Evolutionary conservation across 2,113 vertebrate genomes (phyloP).

Genomic region (Calidris pugnax): DNA sequence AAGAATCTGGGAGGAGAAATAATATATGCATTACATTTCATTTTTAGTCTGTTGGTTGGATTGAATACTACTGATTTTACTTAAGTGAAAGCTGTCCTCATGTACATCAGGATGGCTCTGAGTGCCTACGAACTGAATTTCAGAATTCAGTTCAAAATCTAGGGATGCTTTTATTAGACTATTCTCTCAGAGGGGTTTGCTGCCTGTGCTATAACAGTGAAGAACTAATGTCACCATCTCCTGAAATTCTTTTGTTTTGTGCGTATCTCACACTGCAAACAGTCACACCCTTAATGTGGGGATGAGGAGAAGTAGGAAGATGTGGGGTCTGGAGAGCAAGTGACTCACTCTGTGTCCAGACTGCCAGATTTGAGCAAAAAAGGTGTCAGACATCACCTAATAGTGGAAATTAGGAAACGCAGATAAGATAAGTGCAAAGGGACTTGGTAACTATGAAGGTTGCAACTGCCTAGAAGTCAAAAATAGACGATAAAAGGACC

Average conservation of each 20-base stretch:
- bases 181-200: not conserved
- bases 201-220: not conserved
- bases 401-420: constrained; percentile 68
- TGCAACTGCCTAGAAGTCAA: not conserved
- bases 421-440: constrained; percentile 71
- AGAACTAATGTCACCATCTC: not conserved
- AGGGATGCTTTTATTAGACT: not conserved
- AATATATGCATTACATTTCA: not conserved
- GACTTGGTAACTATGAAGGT: constrained; percentile 26
- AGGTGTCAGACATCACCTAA: constrained; percentile 78
- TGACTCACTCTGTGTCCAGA: constrained; percentile 70
- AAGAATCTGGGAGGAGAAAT: not conserved
- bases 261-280: not conserved
- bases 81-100: not conserved
- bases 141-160: not conserved
- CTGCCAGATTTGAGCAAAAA: constrained; percentile 44
- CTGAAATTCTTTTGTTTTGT: not conserved
- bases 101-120: not conserved
- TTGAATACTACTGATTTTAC: not conserved
- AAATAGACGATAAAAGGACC: not conserved
- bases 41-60: not conserved
- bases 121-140: not conserved
- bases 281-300: not conserved
- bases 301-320: constrained; percentile 26
- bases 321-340: not conserved